A percentile compares a stretch with the other conserved stretches of the same genome.
phyloP scores from a whole-genome alignment of 2,797 vertebrate species.

The Neosilurus mollespiculum region DNA sequence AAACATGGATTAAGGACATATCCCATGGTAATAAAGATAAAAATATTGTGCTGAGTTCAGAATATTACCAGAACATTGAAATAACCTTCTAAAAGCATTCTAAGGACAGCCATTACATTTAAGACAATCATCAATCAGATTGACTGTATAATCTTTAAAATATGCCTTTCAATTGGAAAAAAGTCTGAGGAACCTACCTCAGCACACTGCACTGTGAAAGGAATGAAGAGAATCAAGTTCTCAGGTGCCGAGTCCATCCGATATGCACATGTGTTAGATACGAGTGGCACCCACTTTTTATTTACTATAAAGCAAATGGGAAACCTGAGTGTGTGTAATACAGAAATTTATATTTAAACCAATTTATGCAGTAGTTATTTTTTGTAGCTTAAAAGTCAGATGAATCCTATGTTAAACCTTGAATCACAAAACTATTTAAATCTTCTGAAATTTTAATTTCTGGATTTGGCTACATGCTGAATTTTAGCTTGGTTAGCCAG shows the following conservation, averaged over 20 bases:
- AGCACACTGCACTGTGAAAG: conserved; percentile 56
- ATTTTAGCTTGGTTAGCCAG: neutral
- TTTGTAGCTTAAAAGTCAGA: neutral
- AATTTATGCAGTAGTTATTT: neutral
- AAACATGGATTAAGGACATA: neutral
- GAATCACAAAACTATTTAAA: neutral
- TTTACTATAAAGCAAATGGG: conserved; percentile 58
- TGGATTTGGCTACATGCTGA: neutral
- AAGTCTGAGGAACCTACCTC: conserved; percentile 53
- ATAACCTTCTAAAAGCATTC: neutral
- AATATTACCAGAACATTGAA: neutral
- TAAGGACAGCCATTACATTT: neutral
- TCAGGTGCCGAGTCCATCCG: conserved; percentile 50
- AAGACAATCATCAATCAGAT: neutral
- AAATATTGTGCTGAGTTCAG: neutral
- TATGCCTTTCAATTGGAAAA: neutral
- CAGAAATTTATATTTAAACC: neutral
- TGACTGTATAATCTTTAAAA: neutral
- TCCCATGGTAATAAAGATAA: neutral
- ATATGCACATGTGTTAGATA: conserved; percentile 67
- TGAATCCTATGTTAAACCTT: neutral
- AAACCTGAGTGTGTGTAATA: neutral
- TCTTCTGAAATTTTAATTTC: neutral
- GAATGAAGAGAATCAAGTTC: conserved; percentile 59
- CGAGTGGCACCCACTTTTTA: conserved; percentile 61